Base-by-base conservation (phyloP, 2,888 invertebrate species). In the Agrotis clavis region DNA sequence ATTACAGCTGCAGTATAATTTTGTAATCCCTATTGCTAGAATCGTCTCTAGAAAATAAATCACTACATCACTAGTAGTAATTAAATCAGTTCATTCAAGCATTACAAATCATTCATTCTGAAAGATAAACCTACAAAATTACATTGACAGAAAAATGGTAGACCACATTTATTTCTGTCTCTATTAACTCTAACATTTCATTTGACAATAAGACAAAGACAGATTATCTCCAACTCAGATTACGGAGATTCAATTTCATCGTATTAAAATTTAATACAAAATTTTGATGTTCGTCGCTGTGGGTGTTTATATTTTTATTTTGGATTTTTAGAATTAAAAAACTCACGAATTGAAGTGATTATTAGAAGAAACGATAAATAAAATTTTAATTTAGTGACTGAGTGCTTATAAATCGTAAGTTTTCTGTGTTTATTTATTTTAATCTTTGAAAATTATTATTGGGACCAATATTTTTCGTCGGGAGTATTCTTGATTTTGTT, bases 271-370 rank as follows among this genome's bases (percentile, higher is more conserved):
- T 53, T 60, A 71, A 64, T 62, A 64, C 62, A 71, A 75, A 48
- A 66, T 69, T 59, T 59, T 62, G 25, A 67, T 71, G 61, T 66
- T 60, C 19, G 30, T 64, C 18, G 56, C 53, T 30, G 75, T 68
- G 79, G 70, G 74, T 83, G 83, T 84, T 82, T 82, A 73, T 74
- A 77, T 72, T 79, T 71, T 75, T 71, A 71, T 71, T 77, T 82
- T 70, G 59, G 35, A 51, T 70, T 65, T 73, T 59, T 35, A 64
- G 4, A 48, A 25, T 0, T 25, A 60, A 19, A 48, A 30, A 68
- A 19, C 66, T 67, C n/a, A 9, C 1, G 35, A 35, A 59, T 57
- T 51, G 63, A 53, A 70, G 76, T 78, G 70, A 47, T 59, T 68
- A 35, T 25, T 48, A 47, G n/a, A 14, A 3, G 9, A 67, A 82